A percentile compares a stretch with the other conserved stretches of the same genome.
phyloP scores from a whole-genome alignment of 2,888 invertebrate species.

The Agapetus fuscipes region DNA sequence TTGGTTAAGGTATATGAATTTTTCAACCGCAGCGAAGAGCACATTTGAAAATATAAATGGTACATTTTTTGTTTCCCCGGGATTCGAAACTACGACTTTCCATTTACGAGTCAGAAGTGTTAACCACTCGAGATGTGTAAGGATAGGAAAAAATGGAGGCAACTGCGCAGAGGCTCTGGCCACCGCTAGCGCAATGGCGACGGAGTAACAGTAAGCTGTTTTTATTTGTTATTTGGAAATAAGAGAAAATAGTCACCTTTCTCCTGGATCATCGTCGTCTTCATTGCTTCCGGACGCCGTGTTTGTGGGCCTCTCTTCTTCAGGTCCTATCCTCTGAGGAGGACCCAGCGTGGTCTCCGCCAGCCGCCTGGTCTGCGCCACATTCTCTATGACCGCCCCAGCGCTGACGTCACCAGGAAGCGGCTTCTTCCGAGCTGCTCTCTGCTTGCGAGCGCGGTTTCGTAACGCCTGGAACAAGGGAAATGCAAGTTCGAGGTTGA shows the following conservation, averaged over 20 bases:
- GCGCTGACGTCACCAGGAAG: slow-evolving; percentile 59
- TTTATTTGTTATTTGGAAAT: not conserved
- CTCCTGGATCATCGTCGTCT: slow-evolving; percentile 62
- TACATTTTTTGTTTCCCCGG: no score
- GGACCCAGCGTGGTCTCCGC: slow-evolving; percentile 69
- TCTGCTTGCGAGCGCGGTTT: slow-evolving; percentile 72
- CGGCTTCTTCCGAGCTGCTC: slow-evolving; percentile 71
- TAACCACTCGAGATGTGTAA: no score
- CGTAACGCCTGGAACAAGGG: slow-evolving; percentile 61
- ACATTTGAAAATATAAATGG: no score
- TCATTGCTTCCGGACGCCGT: slow-evolving; percentile 86
- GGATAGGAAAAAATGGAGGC: no score
- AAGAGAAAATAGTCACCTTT: slow-evolving; percentile 32
- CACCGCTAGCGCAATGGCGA: no score
- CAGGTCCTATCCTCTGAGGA: slow-evolving; percentile 42
- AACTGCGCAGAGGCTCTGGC: no score
- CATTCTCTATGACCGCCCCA: slow-evolving; percentile 82
- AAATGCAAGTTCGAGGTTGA: slow-evolving; percentile 9
- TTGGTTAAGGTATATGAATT: no score
- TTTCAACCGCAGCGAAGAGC: no score
- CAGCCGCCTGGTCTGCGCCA: slow-evolving; percentile 69
- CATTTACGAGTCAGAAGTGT: no score
- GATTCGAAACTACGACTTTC: no score
- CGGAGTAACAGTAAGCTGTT: no score
- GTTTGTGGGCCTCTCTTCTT: slow-evolving; percentile 77